Percentiles rank a stretch among this genome's conserved stretches.
Conservation (phyloP, 1,140 invertebrate genomes). For the Ridgeia piscesae region DNA sequence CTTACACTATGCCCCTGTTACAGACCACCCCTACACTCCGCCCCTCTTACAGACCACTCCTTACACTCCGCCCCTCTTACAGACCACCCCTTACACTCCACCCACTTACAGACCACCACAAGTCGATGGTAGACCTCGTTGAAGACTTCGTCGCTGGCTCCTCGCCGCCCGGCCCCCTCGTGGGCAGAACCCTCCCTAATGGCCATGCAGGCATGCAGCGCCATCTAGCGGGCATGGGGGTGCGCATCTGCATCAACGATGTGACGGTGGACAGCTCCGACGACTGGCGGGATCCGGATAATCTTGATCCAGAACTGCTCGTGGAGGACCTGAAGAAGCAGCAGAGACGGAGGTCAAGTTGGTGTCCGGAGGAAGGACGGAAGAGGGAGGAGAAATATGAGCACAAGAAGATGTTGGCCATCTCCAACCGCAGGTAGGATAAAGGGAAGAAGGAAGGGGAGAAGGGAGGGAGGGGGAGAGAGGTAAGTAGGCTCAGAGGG, state of each 20-base stretch:
- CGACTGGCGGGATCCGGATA: slow-evolving; percentile 28
- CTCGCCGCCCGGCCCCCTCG: background rate
- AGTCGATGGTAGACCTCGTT: background rate
- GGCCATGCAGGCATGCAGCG: background rate
- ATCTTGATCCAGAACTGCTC: slow-evolving; percentile 11
- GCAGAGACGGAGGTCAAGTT: slow-evolving; percentile 37
- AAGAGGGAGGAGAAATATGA: slow-evolving; percentile 30
- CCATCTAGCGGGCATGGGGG: background rate
- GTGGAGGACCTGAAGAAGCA: slow-evolving; percentile 20
- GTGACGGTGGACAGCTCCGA: slow-evolving; percentile 44
- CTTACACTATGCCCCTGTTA: no score
- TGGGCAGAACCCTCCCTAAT: background rate
- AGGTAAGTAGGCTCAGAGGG: no score
- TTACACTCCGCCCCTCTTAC: background rate
- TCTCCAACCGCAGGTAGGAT: slow-evolving; percentile 29
- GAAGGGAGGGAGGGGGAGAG: background rate
- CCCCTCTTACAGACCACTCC: no score
- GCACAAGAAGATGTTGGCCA: slow-evolving; percentile 27
- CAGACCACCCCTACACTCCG: no score
- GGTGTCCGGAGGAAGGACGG: slow-evolving; percentile 34
- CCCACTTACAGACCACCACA: background rate
- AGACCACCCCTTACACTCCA: no score
- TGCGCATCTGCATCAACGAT: slow-evolving; percentile 50
- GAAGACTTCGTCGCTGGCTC: background rate
- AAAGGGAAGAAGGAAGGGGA: background rate